These are phyloP conservation scores for Exocentrus adspersus DNA, from an alignment of 2,888 invertebrate genomes.

Conservation along the genomic window DNA sequence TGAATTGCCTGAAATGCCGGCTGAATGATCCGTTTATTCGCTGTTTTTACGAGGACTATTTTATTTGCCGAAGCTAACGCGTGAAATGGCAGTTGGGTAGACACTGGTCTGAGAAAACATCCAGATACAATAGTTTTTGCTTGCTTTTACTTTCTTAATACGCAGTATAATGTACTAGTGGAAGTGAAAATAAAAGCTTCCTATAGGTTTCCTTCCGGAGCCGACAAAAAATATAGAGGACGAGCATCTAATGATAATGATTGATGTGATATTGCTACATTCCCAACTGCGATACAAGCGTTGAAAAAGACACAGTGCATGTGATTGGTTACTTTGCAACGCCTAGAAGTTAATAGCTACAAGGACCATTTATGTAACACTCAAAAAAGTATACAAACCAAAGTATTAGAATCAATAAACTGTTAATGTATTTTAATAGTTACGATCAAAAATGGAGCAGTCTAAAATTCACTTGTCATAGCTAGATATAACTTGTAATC, in stretches of 20 bases:
- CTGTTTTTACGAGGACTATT: background rate
- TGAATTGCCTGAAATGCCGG: background rate
- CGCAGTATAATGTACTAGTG: background rate
- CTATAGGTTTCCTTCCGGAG: background rate
- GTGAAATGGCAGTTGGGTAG: background rate
- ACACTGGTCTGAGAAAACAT: background rate
- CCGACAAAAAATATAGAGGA: background rate
- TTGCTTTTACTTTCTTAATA: background rate
- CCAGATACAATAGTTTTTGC: background rate
- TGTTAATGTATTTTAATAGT: too few species aligned
- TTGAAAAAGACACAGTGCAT: background rate
- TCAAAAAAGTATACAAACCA: too few species aligned
- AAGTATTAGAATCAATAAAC: too few species aligned
- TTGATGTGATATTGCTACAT: background rate
- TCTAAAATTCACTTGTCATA: too few species aligned
- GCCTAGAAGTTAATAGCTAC: too few species aligned
- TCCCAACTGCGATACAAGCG: too few species aligned
- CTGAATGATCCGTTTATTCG: background rate
- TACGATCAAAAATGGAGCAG: too few species aligned
- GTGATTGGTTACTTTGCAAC: too few species aligned
- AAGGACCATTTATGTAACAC: too few species aligned
- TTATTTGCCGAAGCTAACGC: slow-evolving; percentile 3
- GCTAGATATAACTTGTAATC: too few species aligned
- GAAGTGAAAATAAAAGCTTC: background rate
- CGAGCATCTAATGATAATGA: background rate